Percentiles rank a stretch among this genome's conserved stretches.
phyloP scores from a whole-genome alignment of 2,888 invertebrate genomes.

The Agrochola lychnidis region DNA sequence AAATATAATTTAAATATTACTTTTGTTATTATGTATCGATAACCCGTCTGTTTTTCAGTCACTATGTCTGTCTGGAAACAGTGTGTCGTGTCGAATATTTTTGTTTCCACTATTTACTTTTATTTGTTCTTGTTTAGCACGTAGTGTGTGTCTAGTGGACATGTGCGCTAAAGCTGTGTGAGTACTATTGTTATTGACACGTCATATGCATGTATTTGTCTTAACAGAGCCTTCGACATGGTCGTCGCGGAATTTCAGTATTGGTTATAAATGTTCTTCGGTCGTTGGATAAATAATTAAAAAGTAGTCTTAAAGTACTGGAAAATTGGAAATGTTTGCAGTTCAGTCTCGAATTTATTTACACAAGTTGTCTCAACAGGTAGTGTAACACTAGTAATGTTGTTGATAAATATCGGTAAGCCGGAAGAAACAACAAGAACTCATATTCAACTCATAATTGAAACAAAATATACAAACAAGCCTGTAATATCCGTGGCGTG shows the following conservation, averaged over 20 bases:
- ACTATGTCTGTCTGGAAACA: slow-evolving; percentile 71
- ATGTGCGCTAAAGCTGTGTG: slow-evolving; percentile 78
- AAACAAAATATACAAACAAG: slow-evolving; percentile 9
- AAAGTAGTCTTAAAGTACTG: neutral
- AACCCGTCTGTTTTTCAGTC: slow-evolving; percentile 77
- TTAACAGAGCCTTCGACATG: slow-evolving; percentile 6
- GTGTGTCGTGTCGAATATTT: slow-evolving; percentile 69
- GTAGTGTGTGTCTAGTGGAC: slow-evolving; percentile 55
- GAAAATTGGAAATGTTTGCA: neutral
- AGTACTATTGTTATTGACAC: slow-evolving; percentile 63
- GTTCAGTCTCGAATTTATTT: neutral
- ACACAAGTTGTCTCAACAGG: neutral
- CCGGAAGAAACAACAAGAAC: slow-evolving; percentile 17
- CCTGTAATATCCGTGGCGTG: neutral
- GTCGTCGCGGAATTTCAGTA: neutral
- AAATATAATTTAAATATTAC: slow-evolving; percentile 57
- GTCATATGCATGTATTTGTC: slow-evolving; percentile 16
- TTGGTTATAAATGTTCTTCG: neutral
- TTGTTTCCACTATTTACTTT: slow-evolving; percentile 67
- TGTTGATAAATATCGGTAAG: slow-evolving; percentile 18
- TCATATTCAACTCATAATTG: slow-evolving; percentile 16
- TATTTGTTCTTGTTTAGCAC: slow-evolving; percentile 60
- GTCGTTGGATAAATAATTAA: neutral
- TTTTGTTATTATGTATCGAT: slow-evolving; percentile 65
- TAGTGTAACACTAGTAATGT: neutral